Evolutionary conservation across 2,797 vertebrate species (phyloP).

Genomic region (Stomatorhinus walkeri): DNA sequence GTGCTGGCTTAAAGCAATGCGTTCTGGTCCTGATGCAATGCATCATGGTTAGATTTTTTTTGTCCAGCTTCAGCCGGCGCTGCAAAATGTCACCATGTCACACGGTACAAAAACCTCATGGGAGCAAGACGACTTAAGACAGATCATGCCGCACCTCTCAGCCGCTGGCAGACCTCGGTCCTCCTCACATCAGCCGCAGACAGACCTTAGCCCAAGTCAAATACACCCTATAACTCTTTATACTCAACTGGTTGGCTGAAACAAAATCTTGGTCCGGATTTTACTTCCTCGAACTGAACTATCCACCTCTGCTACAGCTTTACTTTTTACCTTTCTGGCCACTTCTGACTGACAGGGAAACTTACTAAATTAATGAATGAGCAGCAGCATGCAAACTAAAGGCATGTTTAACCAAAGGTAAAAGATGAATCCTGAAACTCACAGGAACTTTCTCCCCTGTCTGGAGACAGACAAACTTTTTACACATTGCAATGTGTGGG

Average conservation of each 20-base stretch:
- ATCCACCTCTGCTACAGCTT: not conserved
- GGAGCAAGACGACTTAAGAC: not conserved
- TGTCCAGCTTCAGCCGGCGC: not conserved
- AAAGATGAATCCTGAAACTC: not conserved
- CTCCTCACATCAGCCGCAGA: not conserved
- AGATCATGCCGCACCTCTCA: not conserved
- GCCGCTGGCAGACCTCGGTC: not conserved
- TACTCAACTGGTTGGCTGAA: not conserved
- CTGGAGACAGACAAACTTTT: not conserved
- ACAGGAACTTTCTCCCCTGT: not conserved
- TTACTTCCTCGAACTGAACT: not conserved
- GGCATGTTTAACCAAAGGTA: not conserved
- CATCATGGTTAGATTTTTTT: not conserved
- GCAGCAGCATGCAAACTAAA: conserved; percentile 3
- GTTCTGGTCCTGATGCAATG: not conserved
- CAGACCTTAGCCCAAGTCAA: not conserved
- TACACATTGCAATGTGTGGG: not conserved
- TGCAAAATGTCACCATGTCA: not conserved
- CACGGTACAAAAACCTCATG: not conserved
- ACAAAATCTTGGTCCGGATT: not conserved
- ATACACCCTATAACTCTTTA: not conserved
- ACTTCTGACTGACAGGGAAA: not conserved
- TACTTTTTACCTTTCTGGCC: not conserved
- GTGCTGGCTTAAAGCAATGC: not conserved
- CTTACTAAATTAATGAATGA: not conserved